Base-by-base conservation (phyloP, 1,140 invertebrate genomes). In the Mactra quadrangularis region DNA sequence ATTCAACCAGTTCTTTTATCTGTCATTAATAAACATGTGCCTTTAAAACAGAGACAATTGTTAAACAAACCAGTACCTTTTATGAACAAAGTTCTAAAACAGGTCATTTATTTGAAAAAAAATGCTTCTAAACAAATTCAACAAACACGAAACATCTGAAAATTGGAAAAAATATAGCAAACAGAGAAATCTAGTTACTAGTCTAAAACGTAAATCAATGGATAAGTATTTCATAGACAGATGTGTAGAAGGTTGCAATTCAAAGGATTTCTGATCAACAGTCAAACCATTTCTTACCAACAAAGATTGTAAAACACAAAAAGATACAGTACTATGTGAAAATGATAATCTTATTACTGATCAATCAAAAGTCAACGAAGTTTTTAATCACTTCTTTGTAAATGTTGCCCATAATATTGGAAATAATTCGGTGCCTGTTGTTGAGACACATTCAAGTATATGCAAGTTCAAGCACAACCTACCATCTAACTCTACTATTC, bases 321-420 rank as follows among this genome's bases (percentile, higher is more conserved):
- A 70, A 70, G n/a, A 79, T 17, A 70, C 52, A 41, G 64, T 70
- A 3, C 25, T 79, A 19, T 27, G 35, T 35, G 62, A 78, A 33
- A 41, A 79, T 29, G 31, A 70, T 45, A 41, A 29, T 4, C 52
- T 79, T 11, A 55, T 79, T 7, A 70, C 31, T 57, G 59, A 79
- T 22, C 76, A 79, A 47, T 25, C 6, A 27, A 15, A 82, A 72
- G 53, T 71, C 22, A 53, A 52, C 15, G 29, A 53, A 19, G 50
- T 35, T 62, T 82, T 82, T 72, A 82, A 81, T 50, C 29, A 70
- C 33, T 71, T 81, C 70, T 81, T 53, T 25, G 47, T 79, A 55
- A 68, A 77, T 68, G 76, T 78, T 25, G 62, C 76, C 13, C 66
- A 66, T 2, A 33, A 81, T 60, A 81, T 70, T 17, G 77, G 77